Conservation (phyloP, 2,797 vertebrate genomes). For the Enteromius argenteus region DNA sequence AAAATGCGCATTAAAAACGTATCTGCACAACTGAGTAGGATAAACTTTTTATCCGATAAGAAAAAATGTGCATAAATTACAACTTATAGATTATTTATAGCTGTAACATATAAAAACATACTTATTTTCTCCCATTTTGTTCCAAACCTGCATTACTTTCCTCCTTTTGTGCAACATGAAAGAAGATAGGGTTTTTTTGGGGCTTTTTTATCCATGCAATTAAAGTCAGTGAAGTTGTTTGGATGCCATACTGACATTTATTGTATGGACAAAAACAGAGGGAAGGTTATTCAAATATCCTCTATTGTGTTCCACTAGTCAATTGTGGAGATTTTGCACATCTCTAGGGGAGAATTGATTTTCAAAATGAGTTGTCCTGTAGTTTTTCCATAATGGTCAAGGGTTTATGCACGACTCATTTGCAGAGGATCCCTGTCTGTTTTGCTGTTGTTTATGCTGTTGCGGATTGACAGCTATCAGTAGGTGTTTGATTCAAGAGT, state of each 20-base stretch:
- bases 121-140: neutral
- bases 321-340: neutral
- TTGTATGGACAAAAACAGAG: neutral
- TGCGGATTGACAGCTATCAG: conserved; percentile 46
- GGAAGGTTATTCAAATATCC: neutral
- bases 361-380: neutral
- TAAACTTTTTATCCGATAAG: too few relatives aligned
- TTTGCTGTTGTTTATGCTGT: conserved; percentile 40
- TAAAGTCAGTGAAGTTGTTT: neutral
- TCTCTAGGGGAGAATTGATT: neutral
- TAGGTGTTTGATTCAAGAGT: conserved; percentile 51
- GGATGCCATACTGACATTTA: neutral
- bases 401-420: neutral
- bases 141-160: neutral
- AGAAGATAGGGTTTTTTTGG: too few relatives aligned
- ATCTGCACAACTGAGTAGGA: too few relatives aligned
- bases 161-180: neutral
- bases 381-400: conserved; percentile 1
- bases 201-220: neutral
- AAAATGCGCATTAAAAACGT: too few relatives aligned
- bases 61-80: too few relatives aligned
- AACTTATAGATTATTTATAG: too few relatives aligned
- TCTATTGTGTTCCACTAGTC: neutral
- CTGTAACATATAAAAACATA: too few relatives aligned
- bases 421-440: conserved; percentile 14